Evolutionary conservation across 2,888 invertebrate species (phyloP).

Genomic region (Hirtodrosophila duncani): DNA sequence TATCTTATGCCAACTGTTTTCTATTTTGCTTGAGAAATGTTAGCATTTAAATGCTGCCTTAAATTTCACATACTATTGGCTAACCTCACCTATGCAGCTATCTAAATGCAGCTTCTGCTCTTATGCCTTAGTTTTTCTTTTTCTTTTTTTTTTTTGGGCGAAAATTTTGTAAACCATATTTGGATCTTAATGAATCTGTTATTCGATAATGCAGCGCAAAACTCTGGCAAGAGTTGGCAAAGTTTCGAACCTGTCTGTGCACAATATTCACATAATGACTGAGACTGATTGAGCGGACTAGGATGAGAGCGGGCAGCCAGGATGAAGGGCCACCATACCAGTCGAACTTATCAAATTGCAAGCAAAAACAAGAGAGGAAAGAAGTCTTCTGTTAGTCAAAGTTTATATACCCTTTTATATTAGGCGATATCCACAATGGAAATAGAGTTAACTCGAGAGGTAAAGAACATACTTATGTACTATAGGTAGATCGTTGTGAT

Average conservation of each 20-base stretch:
- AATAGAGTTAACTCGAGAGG: no score
- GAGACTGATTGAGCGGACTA: slow-evolving; percentile 3
- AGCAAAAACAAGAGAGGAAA: slow-evolving; percentile 19
- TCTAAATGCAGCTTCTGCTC: no score
- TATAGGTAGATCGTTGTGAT: no score
- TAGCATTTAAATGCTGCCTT: no score
- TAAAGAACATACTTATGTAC: no score
- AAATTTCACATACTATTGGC: no score
- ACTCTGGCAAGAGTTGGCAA: slow-evolving; percentile 33
- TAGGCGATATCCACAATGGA: no score
- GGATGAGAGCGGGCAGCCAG: not conserved
- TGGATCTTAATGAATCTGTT: slow-evolving; percentile 67
- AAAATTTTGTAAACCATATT: slow-evolving; percentile 47
- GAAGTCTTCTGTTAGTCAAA: no score
- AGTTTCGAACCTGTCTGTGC: slow-evolving; percentile 52
- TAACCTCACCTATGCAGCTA: no score
- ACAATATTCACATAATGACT: slow-evolving; percentile 39
- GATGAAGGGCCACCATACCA: slow-evolving; percentile 25
- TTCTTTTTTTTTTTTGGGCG: slow-evolving; percentile 8
- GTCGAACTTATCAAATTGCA: slow-evolving; percentile 53
- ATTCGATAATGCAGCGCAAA: slow-evolving; percentile 62
- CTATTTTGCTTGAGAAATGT: no score
- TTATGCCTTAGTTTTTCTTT: not conserved
- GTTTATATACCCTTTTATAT: no score
- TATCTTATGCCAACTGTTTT: no score